phyloP scores from a whole-genome alignment of 2,888 invertebrate genomes.

The Chaetoderma sp. region DNA sequence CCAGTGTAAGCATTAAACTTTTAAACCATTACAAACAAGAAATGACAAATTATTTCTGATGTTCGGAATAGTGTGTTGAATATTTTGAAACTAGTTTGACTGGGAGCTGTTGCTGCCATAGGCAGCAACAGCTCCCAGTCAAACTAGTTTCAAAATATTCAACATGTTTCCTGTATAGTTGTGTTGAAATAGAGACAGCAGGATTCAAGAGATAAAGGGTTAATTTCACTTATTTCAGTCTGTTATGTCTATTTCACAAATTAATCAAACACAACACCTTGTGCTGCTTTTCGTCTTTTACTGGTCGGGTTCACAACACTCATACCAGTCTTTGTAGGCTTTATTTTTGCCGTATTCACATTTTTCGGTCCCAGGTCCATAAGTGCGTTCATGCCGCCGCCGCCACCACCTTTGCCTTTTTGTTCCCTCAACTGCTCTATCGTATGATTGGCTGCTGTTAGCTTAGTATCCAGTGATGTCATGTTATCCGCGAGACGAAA shows the following conservation, averaged over 20 bases:
- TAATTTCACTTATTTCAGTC: no score
- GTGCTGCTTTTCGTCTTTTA: conserved; percentile 60
- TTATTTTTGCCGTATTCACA: conserved; percentile 43
- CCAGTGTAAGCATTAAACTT: no score
- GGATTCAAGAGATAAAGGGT: no score
- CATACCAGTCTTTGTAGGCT: conserved; percentile 60
- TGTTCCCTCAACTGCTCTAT: conserved; percentile 49
- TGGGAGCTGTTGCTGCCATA: no score
- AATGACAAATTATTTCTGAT: no score
- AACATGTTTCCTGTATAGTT: no score
- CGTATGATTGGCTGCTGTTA: conserved; percentile 51
- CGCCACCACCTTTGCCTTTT: conserved; percentile 32
- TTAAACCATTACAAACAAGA: no score
- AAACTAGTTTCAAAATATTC: no score
- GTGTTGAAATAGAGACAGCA: no score
- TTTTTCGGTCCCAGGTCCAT: conserved; percentile 52
- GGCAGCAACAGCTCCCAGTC: no score
- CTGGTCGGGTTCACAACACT: conserved; percentile 64
- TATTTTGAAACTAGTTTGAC: no score
- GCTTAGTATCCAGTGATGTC: conserved; percentile 44
- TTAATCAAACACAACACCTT: conserved; percentile 63
- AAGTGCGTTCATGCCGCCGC: conserved; percentile 35
- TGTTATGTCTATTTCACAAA: not conserved
- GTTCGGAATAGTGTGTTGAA: no score
- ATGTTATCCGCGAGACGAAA: conserved; percentile 54